phyloP scores from a whole-genome alignment of 2,113 vertebrate genomes.

The Anolis sagrei region DNA sequence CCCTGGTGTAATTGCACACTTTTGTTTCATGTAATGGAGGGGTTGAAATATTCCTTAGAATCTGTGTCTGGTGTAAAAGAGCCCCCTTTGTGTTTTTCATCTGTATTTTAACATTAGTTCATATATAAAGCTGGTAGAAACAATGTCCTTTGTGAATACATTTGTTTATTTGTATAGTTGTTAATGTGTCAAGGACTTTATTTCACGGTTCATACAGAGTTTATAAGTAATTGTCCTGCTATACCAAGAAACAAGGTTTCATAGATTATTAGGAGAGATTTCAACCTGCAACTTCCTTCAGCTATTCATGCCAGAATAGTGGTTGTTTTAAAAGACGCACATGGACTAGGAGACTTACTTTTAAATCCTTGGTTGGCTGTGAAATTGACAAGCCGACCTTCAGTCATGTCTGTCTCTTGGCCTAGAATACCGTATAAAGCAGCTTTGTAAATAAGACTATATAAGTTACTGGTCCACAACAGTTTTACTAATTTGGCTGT shows the following conservation, averaged over 20 bases:
- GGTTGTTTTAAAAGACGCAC: neutral
- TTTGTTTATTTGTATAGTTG: neutral
- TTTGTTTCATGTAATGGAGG: neutral
- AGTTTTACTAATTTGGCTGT: neutral
- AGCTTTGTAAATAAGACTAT: neutral
- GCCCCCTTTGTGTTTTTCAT: neutral
- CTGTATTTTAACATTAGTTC: neutral
- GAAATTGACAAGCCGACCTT: neutral
- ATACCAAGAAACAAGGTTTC: neutral
- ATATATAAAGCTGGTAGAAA: neutral
- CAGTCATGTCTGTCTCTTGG: neutral
- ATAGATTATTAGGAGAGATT: neutral
- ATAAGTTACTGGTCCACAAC: neutral
- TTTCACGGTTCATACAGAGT: neutral
- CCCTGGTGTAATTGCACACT: too few species aligned
- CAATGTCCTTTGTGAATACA: neutral
- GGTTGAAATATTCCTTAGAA: neutral
- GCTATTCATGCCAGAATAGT: neutral
- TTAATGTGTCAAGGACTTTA: neutral
- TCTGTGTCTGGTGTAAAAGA: neutral
- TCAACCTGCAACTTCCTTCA: neutral
- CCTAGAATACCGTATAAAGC: neutral
- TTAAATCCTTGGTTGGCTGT: neutral
- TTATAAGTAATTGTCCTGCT: neutral
- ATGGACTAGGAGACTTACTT: neutral